These are phyloP conservation scores for Enteromius trimaculatus DNA, from an alignment of 2,797 vertebrate genomes.

Conservation along the genomic window DNA sequence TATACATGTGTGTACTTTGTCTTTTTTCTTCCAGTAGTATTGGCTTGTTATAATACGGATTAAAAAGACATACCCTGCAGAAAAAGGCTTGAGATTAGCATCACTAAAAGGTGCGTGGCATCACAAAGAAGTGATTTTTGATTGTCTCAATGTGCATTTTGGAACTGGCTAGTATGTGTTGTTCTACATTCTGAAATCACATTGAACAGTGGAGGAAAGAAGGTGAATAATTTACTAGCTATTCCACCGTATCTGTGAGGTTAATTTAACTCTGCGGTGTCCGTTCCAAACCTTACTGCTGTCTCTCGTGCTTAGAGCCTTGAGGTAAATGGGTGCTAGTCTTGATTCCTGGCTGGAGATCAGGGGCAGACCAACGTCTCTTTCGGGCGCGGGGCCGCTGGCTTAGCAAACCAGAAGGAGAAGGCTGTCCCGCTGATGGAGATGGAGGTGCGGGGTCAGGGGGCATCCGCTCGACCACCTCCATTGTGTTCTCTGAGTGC, in stretches of 20 bases:
- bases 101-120: slow-evolving; percentile 74
- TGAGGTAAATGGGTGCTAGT: slow-evolving; percentile 80
- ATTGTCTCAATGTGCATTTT: slow-evolving; percentile 81
- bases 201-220: slow-evolving; percentile 27
- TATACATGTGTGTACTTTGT: slow-evolving; percentile 70
- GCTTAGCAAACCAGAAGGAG: slow-evolving; percentile 51
- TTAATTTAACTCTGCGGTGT: slow-evolving; percentile 39
- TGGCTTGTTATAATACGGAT: slow-evolving; percentile 77
- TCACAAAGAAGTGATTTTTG: slow-evolving; percentile 77
- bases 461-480: slow-evolving; percentile 72
- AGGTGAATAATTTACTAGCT: slow-evolving; percentile 47
- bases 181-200: slow-evolving; percentile 47
- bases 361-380: slow-evolving; percentile 82
- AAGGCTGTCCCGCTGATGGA: slow-evolving; percentile 46
- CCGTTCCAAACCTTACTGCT: slow-evolving; percentile 71
- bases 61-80: slow-evolving; percentile 80
- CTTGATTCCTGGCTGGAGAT: slow-evolving; percentile 67
- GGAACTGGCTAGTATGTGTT: slow-evolving; percentile 60
- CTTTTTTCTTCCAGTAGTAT: slow-evolving; percentile 70
- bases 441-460: slow-evolving; percentile 66
- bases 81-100: slow-evolving; percentile 72
- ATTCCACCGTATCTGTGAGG: slow-evolving; percentile 47
- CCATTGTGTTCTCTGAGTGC: slow-evolving; percentile 58
- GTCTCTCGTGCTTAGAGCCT: slow-evolving; percentile 78
- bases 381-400: slow-evolving; percentile 69